Conservation (phyloP, 2,797 vertebrate genomes). For the Pipistrellus kuhlii region DNA sequence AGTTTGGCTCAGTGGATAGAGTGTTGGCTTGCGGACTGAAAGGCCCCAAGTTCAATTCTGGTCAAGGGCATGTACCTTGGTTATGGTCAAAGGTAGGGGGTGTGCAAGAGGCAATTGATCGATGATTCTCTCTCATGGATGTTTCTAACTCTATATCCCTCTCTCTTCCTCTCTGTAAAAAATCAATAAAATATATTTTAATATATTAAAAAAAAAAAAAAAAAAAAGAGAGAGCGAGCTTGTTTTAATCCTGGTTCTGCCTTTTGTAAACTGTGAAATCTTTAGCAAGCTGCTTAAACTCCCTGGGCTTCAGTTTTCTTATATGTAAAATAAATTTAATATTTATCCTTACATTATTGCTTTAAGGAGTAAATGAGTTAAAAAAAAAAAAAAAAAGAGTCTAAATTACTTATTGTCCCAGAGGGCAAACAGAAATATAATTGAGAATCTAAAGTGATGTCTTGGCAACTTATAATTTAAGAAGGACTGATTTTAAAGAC, state of each 20-base stretch:
- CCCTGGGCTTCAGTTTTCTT: not conserved
- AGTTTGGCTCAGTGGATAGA: too few relatives aligned
- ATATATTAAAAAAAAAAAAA: too few relatives aligned
- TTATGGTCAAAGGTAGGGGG: too few relatives aligned
- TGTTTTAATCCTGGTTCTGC: not conserved
- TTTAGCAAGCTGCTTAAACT: not conserved
- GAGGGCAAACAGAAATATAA: not conserved
- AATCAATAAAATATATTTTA: too few relatives aligned
- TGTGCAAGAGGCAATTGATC: too few relatives aligned
- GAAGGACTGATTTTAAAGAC: not conserved
- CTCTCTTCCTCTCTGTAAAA: too few relatives aligned
- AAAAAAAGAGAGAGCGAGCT: not conserved
- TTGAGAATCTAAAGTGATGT: not conserved
- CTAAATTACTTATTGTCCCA: not conserved
- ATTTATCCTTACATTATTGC: not conserved
- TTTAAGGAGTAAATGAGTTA: not conserved
- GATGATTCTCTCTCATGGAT: too few relatives aligned
- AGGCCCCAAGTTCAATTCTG: too few relatives aligned
- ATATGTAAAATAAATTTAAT: not conserved
- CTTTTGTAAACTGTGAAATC: not conserved
- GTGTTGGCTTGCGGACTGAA: too few relatives aligned
- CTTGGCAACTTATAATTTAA: not conserved
- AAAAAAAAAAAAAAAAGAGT: not conserved
- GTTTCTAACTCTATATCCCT: too few relatives aligned
- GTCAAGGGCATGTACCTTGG: too few relatives aligned